These are phyloP conservation scores for Pseudochaenichthys georgianus DNA, from an alignment of 2,797 vertebrate genomes.

Conservation along the genomic window DNA sequence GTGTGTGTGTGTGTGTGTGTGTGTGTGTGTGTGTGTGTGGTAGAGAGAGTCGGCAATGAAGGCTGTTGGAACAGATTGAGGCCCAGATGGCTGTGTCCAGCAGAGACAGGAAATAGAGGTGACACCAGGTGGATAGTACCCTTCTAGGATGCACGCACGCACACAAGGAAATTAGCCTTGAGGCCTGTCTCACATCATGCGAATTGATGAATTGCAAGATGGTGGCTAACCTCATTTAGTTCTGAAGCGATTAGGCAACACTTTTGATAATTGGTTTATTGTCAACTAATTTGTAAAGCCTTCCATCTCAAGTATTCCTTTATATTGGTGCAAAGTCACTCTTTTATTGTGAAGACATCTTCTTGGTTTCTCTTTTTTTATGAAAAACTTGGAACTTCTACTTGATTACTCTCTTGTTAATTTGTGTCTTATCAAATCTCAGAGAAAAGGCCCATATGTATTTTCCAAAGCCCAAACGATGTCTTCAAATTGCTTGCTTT, in stretches of 20 bases:
- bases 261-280: neutral
- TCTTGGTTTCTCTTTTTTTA: neutral
- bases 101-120: constrained; percentile 79
- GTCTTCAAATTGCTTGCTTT: neutral
- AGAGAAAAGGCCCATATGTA: too few relatives aligned
- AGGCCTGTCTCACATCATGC: constrained; percentile 26
- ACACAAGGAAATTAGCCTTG: constrained; percentile 13
- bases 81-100: constrained; percentile 83
- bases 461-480: neutral
- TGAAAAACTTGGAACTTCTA: too few relatives aligned
- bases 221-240: constrained; percentile 3
- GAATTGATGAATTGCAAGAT: constrained; percentile 7
- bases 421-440: neutral
- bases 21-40: constrained; percentile 3
- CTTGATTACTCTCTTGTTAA: neutral
- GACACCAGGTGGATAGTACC: constrained; percentile 75
- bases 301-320: neutral
- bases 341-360: too few relatives aligned
- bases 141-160: constrained; percentile 48
- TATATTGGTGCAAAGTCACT: neutral
- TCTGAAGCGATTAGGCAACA: neutral
- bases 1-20: constrained; percentile 25
- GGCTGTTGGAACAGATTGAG: constrained; percentile 80
- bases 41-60: too few relatives aligned
- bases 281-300: neutral